These are phyloP conservation scores for Otocyon megalotis DNA, from an alignment of 2,113 vertebrate genomes.

Conservation along the genomic window DNA sequence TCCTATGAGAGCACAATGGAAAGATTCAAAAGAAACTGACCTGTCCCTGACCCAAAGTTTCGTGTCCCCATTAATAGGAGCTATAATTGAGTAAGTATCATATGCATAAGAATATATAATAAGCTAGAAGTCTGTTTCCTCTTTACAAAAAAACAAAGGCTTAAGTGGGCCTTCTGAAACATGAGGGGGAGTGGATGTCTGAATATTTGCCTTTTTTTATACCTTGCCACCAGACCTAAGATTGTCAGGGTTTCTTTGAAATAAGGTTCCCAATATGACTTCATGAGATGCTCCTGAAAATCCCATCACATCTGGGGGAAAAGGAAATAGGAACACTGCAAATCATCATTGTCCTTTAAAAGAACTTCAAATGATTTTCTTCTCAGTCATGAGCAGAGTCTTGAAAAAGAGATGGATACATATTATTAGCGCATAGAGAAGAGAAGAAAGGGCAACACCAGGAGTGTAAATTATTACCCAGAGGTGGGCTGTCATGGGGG, in stretches of 20 bases:
- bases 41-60: constrained; percentile 42
- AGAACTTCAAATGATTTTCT: not conserved
- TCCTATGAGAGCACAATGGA: not conserved
- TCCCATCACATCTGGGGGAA: not conserved
- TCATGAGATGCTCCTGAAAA: not conserved
- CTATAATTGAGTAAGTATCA: constrained; percentile 40
- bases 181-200: not conserved
- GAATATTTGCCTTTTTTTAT: not conserved
- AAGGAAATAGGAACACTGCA: not conserved
- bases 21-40: constrained; percentile 7
- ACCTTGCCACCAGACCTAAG: not conserved
- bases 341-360: not conserved
- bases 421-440: not conserved
- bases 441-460: not conserved
- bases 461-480: not conserved
- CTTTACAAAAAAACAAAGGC: not conserved
- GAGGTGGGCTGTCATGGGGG: rapidly evolving
- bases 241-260: not conserved
- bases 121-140: not conserved
- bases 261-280: not conserved
- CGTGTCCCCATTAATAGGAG: not conserved
- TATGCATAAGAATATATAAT: not conserved
- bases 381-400: not conserved
- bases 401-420: not conserved
- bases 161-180: not conserved